These are phyloP conservation scores for Parapristionchus giblindavisi DNA, from an alignment of 2,888 invertebrate genomes.

Conservation along the genomic window DNA sequence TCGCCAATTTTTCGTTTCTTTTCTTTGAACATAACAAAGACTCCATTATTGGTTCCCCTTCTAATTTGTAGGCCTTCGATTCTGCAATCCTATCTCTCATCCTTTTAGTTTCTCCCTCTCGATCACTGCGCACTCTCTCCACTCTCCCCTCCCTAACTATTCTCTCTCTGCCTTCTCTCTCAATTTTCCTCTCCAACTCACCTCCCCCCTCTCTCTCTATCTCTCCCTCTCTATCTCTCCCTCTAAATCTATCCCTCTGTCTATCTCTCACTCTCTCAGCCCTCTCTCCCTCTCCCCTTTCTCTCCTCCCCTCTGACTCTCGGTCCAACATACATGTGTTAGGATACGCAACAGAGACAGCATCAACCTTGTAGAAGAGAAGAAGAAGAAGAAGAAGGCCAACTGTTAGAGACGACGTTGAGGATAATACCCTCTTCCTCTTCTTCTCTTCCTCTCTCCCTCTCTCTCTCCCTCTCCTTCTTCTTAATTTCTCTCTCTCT, in stretches of 20 bases:
- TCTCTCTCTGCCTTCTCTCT: neutral
- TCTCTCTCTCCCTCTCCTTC: neutral
- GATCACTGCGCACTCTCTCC: neutral
- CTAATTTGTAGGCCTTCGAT: too few relatives aligned
- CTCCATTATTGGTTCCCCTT: too few relatives aligned
- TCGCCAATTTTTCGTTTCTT: too few relatives aligned
- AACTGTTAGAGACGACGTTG: too few relatives aligned
- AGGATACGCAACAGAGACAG: constrained; percentile 26
- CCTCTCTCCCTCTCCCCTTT: neutral
- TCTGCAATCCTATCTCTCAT: neutral
- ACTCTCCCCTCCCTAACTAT: neutral
- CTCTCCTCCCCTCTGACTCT: neutral
- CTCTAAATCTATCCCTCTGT: neutral
- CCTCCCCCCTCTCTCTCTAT: constrained; percentile 11
- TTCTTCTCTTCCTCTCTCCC: neutral
- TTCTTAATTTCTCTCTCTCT: neutral
- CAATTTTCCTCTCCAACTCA: neutral
- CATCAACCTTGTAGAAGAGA: too few relatives aligned
- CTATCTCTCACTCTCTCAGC: too few relatives aligned
- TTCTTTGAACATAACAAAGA: too few relatives aligned
- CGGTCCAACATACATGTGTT: neutral
- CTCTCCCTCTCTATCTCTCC: constrained; percentile 18
- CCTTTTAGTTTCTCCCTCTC: neutral
- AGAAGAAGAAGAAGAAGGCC: too few relatives aligned
- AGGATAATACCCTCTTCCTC: constrained; percentile 12